phyloP scores from a whole-genome alignment of 2,888 invertebrate genomes.

The Alentia gelatinosa region DNA sequence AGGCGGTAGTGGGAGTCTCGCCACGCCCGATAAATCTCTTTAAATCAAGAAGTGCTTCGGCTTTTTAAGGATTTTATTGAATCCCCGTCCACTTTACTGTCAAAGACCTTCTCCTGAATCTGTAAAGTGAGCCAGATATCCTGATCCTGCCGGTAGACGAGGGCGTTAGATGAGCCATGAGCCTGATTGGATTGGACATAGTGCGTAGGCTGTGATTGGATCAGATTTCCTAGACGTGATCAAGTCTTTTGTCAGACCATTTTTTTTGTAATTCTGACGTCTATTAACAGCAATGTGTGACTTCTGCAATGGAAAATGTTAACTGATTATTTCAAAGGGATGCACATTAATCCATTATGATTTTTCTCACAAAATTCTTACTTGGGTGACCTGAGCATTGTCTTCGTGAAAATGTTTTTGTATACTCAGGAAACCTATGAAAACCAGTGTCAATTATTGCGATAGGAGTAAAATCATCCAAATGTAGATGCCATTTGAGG shows the following conservation, averaged over 20 bases:
- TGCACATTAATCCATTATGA: no score
- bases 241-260: background rate
- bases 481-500: no score
- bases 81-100: background rate
- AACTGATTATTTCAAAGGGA: no score
- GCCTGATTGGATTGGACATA: background rate
- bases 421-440: no score
- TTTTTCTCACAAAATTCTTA: no score
- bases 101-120: background rate
- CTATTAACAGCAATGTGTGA: no score
- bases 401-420: no score
- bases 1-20: background rate
- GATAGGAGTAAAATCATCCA: no score
- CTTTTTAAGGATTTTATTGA: background rate
- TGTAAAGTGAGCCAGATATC: background rate
- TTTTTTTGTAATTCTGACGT: no score
- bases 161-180: background rate
- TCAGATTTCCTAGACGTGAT: background rate
- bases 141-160: background rate
- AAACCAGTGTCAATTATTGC: no score
- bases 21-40: background rate
- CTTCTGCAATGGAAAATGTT: no score
- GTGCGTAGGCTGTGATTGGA: background rate
- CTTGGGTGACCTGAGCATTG: no score
- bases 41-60: background rate